These are phyloP conservation scores for Acropternis orthonyx DNA, from an alignment of 2,797 vertebrate genomes.

Conservation along the genomic window DNA sequence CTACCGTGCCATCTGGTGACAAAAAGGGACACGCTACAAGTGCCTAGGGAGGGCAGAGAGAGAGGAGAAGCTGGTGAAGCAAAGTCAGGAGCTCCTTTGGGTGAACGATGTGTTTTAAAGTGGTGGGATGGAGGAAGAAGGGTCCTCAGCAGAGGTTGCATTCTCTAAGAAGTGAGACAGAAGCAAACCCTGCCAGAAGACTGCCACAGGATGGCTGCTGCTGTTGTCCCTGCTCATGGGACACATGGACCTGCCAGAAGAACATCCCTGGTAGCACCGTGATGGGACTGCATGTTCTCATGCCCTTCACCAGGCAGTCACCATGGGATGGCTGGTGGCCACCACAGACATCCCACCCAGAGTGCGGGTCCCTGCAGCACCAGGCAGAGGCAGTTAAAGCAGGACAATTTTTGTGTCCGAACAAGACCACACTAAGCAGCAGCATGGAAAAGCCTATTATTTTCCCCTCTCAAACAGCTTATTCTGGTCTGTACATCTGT, in stretches of 20 bases:
- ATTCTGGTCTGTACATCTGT: background rate
- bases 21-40: fast-evolving
- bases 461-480: background rate
- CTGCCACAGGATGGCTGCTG: background rate
- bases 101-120: background rate
- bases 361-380: background rate
- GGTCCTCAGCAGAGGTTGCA: fast-evolving
- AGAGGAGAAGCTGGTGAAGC: background rate
- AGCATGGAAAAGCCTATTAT: background rate
- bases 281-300: fast-evolving
- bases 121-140: fast-evolving
- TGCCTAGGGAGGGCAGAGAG: fast-evolving
- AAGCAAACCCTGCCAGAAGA: background rate
- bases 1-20: background rate
- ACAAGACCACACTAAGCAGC: background rate
- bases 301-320: background rate
- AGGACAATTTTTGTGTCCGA: background rate
- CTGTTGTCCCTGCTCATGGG: background rate
- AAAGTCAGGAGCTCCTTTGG: background rate
- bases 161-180: fast-evolving
- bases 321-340: background rate
- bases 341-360: fast-evolving
- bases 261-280: fast-evolving
- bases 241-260: fast-evolving
- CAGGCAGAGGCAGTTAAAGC: background rate